Conservation (phyloP, 1,140 invertebrate genomes). For the Apis cerana region DNA sequence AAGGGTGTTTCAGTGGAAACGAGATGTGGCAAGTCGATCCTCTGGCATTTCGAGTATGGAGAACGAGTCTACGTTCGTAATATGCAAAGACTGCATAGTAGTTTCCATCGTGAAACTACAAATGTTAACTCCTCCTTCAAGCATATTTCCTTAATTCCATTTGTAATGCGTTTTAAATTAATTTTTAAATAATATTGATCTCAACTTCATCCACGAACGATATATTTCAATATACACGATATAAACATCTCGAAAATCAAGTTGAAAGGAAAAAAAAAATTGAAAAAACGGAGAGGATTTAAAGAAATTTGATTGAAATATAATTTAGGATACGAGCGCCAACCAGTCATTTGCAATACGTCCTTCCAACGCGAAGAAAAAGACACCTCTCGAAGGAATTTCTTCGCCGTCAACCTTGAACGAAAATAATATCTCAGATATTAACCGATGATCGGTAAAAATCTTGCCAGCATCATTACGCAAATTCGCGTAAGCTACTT, state of each 20-base stretch:
- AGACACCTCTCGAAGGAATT: background rate
- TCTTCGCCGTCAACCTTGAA: background rate
- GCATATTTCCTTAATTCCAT: no score
- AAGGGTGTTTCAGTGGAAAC: background rate
- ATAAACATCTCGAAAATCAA: no score
- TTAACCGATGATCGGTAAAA: background rate
- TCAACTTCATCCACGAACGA: background rate
- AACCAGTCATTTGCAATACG: background rate
- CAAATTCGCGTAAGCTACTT: slow-evolving; percentile 4
- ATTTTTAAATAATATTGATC: background rate
- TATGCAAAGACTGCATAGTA: no score
- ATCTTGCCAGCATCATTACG: background rate
- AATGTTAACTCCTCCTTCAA: background rate
- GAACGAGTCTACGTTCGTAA: background rate
- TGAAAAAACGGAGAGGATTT: no score
- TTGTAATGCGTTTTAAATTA: no score
- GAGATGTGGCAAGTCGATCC: slow-evolving; percentile 3
- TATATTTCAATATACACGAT: no score
- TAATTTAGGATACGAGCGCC: background rate
- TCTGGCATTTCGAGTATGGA: slow-evolving; percentile 1
- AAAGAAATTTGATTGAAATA: background rate
- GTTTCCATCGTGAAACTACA: no score
- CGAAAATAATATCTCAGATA: background rate
- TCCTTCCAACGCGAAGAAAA: background rate
- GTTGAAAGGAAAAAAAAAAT: no score